Percentiles rank a stretch among this genome's conserved stretches.
phyloP scores from a whole-genome alignment of 1,140 invertebrate genomes.

The Hyphantria cunea region DNA sequence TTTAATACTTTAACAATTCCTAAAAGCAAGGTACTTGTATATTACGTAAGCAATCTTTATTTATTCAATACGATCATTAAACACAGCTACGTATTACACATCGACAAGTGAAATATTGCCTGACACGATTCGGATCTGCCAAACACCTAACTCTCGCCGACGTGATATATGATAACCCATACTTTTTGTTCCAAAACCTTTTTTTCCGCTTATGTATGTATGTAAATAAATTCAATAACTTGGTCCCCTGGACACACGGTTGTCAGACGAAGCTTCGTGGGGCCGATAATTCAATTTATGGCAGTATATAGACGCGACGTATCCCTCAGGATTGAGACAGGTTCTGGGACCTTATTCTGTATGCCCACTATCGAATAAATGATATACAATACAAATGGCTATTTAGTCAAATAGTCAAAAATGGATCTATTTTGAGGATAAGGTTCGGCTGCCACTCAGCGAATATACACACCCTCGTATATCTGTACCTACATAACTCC shows the following conservation, averaged over 20 bases:
- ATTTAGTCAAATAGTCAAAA: no score
- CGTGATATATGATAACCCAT: conserved; percentile 27
- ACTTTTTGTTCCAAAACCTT: conserved; percentile 33
- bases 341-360: not conserved
- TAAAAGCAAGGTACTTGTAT: no score
- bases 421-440: no score
- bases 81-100: conserved; percentile 18
- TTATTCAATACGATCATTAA: not conserved
- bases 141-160: conserved; percentile 13
- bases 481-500: no score
- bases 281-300: conserved; percentile 43
- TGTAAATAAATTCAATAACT: conserved; percentile 46
- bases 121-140: conserved; percentile 1
- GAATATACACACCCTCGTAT: no score
- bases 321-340: conserved; percentile 16
- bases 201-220: conserved; percentile 30
- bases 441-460: no score
- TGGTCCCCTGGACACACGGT: conserved; percentile 33
- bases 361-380: no score
- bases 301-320: conserved; percentile 18
- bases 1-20: no score
- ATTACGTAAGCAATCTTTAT: not conserved
- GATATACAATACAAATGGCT: no score
- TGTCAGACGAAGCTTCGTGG: conserved; percentile 32
- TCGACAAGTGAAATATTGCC: conserved; percentile 14